Conservation (phyloP, 2,888 invertebrate species). For the Halocaridina rubra region DNA sequence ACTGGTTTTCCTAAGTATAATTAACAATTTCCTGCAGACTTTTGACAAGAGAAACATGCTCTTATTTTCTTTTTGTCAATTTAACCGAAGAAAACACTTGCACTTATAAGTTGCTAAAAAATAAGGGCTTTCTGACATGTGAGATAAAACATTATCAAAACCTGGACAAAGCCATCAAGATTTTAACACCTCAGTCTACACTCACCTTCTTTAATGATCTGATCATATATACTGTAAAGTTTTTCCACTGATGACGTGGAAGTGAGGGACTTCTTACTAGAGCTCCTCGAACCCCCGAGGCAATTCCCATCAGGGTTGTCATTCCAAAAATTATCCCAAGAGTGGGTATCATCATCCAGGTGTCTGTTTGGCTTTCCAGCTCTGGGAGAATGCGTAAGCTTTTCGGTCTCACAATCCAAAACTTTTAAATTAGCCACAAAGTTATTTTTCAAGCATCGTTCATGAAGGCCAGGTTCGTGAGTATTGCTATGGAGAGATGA, state of each 20-base stretch:
- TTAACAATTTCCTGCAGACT: no score
- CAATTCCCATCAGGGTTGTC: conserved; percentile 34
- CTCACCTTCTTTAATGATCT: conserved; percentile 53
- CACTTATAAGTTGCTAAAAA: no score
- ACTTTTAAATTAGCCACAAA: neutral
- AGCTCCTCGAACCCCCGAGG: neutral
- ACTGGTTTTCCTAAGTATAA: no score
- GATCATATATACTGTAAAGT: conserved; percentile 46
- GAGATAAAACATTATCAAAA: no score
- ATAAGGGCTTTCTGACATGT: no score
- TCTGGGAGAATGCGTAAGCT: neutral
- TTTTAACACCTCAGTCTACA: no score
- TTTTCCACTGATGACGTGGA: conserved; percentile 38
- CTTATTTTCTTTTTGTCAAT: no score
- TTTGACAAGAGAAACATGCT: no score
- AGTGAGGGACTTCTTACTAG: neutral
- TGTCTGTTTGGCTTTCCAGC: neutral
- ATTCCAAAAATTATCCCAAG: conserved; percentile 36
- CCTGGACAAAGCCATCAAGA: no score
- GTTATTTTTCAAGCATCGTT: neutral
- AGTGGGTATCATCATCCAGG: conserved; percentile 7
- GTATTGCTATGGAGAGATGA: no score
- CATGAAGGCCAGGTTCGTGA: no score
- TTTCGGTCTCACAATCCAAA: neutral
- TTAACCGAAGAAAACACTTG: no score